phyloP scores from a whole-genome alignment of 2,797 vertebrate genomes.

The Leontopithecus rosalia region DNA sequence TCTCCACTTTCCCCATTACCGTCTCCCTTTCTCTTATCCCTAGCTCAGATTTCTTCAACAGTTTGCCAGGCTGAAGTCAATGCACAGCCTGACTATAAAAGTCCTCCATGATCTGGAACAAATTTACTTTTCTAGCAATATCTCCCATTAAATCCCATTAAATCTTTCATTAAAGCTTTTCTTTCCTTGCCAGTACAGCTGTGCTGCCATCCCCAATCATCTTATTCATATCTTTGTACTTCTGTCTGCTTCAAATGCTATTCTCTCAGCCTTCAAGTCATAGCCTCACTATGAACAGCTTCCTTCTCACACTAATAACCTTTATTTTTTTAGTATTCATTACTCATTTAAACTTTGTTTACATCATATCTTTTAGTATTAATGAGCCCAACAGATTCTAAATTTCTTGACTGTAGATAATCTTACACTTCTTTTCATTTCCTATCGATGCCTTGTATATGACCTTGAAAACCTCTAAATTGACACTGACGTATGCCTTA shows the following conservation, averaged over 20 bases:
- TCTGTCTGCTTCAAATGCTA: not conserved
- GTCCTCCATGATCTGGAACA: not conserved
- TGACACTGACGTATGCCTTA: not conserved
- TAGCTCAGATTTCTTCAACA: not conserved
- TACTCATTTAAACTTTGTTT: not conserved
- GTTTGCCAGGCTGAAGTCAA: not conserved
- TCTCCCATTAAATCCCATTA: not conserved
- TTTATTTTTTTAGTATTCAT: not conserved
- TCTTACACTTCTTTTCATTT: constrained; percentile 18
- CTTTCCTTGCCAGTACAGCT: not conserved
- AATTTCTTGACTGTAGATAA: not conserved
- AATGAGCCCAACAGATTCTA: not conserved
- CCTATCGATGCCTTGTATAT: not conserved
- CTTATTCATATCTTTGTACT: not conserved
- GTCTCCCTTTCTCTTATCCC: not conserved
- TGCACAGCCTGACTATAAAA: not conserved
- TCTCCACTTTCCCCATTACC: not conserved
- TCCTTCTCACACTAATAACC: not conserved
- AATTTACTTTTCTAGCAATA: not conserved
- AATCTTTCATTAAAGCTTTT: not conserved
- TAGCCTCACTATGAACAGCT: not conserved
- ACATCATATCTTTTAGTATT: not conserved
- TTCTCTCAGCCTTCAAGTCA: not conserved
- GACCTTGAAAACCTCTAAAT: constrained; percentile 42
- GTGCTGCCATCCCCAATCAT: not conserved